Evolutionary conservation across 2,888 invertebrate species (phyloP).

Genomic region (Masnerella sp.): DNA sequence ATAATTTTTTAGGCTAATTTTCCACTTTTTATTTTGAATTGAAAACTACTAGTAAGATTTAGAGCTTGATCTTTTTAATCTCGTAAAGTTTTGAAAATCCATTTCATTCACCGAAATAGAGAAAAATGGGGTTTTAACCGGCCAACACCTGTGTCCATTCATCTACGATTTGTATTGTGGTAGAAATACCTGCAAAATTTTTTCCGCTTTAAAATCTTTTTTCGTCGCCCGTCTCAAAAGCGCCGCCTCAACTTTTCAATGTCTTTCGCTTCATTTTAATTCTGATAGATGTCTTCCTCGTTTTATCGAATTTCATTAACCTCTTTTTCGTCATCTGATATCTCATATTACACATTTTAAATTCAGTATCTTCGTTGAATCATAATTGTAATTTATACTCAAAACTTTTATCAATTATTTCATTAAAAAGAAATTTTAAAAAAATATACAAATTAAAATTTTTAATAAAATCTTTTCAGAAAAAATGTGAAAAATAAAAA

Average conservation of each 20-base stretch:
- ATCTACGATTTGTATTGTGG: constrained; percentile 48
- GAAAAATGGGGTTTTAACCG: constrained; percentile 49
- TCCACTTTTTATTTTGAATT: too few relatives aligned
- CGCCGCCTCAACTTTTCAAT: constrained; percentile 40
- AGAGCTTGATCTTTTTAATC: too few relatives aligned
- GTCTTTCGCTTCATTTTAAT: constrained; percentile 8
- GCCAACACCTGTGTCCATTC: constrained; percentile 43
- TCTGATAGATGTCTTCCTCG: constrained; percentile 13
- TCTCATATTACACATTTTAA: neutral
- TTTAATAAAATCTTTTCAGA: too few relatives aligned
- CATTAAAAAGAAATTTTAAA: too few relatives aligned
- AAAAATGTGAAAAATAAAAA: too few relatives aligned
- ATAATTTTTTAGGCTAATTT: too few relatives aligned
- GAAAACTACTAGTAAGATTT: too few relatives aligned
- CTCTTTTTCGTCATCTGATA: neutral
- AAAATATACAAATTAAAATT: too few relatives aligned
- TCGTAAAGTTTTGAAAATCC: too few relatives aligned
- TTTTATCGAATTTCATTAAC: constrained; percentile 10
- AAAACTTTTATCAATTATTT: too few relatives aligned
- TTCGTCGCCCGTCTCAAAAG: constrained; percentile 38
- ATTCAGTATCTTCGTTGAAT: neutral
- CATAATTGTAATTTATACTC: too few relatives aligned
- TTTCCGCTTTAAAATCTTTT: constrained; percentile 43
- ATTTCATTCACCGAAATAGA: too few relatives aligned
- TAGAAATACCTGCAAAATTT: constrained; percentile 52